Base-by-base conservation (phyloP, 2,888 invertebrate genomes). In the Tanypteryx hageni region DNA sequence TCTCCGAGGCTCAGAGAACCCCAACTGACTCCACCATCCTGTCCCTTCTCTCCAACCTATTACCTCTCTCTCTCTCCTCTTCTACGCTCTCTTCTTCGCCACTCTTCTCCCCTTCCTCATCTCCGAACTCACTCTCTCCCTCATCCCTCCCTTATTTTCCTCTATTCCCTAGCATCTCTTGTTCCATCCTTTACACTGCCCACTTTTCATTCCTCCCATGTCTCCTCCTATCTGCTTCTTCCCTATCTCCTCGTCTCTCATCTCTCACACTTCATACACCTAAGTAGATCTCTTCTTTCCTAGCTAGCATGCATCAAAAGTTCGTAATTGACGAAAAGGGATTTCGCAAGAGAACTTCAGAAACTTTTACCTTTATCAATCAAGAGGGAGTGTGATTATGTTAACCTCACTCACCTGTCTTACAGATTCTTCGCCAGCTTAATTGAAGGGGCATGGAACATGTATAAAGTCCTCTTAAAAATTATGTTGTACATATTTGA, bases 321-420 rank as follows among this genome's bases (percentile, higher is more conserved):
- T 76, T 76, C 76, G 22, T 76, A 76, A 76, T 76, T 76, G 22
- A n/a, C 27, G 22, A 22, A 76, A 44, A 44, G 76, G 27, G 76
- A 5, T 76, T 76, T 76, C 27, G 22, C 27, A 11, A 27, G 76
- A 14, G 22, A 44, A 44, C 44, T 44, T 44, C 44, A 44, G 44
- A 22, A 76, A 76, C 76, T 76, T 76, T 76, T 27, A 76, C 22
- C 76, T 76, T 27, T 76, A 76, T 76, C 76, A 76, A 76, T 76
- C 27, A 76, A 76, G 27, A 13, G 22, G 22, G 76, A 76, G 27
- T 27, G 76, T 76, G 13, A 22, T 76, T 76, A 76, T 76, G 27
- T 22, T 76, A 76, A 76, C 76, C 76, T 76, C 76, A 76, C 76
- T 76, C 76, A 76, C 22, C 76, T 76, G 76, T 22, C 76, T 10